Conservation (phyloP, 2,113 vertebrate genomes). For the Mustela nigripes region DNA sequence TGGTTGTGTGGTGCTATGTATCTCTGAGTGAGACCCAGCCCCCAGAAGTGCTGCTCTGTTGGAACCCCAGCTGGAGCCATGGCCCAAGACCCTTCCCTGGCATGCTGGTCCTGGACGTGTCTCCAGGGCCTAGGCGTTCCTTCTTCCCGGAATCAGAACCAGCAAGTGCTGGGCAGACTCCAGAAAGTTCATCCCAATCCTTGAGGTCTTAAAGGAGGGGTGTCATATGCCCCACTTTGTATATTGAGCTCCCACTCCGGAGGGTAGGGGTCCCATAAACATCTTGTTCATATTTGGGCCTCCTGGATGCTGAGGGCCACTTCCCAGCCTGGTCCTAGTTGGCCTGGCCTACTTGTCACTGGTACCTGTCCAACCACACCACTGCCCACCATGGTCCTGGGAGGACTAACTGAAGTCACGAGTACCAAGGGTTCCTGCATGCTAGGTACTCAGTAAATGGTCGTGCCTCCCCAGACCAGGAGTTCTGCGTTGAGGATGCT, state of each 20-base stretch:
- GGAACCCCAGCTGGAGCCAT: background rate
- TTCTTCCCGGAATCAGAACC: background rate
- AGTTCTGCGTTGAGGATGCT: slow-evolving; percentile 6
- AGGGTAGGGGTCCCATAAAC: slow-evolving; percentile 15
- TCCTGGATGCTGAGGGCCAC: background rate
- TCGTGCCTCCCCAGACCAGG: background rate
- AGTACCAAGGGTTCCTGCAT: background rate
- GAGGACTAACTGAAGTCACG: slow-evolving; percentile 55
- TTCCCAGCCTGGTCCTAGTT: slow-evolving; percentile 50
- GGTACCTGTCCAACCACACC: slow-evolving; percentile 46
- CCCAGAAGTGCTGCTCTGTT: background rate
- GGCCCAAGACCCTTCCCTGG: background rate
- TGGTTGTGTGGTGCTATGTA: background rate
- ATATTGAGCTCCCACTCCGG: slow-evolving; percentile 10
- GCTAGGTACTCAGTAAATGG: background rate
- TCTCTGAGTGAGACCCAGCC: background rate
- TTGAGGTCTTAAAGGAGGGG: slow-evolving; percentile 7
- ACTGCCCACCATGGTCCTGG: background rate
- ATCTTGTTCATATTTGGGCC: slow-evolving; percentile 12
- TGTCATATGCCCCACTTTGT: background rate
- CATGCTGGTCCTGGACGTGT: background rate
- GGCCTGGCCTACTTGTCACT: slow-evolving; percentile 38
- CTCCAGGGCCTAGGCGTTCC: background rate
- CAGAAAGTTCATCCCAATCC: background rate
- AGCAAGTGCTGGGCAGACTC: background rate